Evolutionary conservation across 2,113 vertebrate species (phyloP).

Genomic region (Phylloscopus whistleri): DNA sequence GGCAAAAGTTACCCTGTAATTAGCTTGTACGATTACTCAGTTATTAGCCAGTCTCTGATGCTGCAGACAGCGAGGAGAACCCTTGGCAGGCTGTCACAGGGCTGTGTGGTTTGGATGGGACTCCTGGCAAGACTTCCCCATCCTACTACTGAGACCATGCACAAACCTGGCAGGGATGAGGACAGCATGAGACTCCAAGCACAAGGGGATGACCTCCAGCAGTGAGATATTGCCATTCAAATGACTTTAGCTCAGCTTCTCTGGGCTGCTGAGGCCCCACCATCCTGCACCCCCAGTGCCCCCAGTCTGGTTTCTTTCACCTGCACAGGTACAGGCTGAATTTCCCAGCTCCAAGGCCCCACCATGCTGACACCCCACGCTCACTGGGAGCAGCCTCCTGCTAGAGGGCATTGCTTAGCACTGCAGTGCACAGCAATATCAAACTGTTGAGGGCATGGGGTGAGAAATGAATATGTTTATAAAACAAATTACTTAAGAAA

Average conservation of each 20-base stretch:
- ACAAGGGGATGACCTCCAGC: rapidly evolving
- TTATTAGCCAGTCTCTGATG: background rate
- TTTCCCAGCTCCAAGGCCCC: background rate
- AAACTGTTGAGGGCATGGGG: background rate
- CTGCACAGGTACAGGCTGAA: background rate
- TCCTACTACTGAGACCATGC: background rate
- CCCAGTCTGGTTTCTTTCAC: background rate
- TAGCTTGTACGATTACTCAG: background rate
- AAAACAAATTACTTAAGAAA: background rate
- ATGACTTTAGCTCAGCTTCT: background rate
- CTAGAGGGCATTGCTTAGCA: background rate
- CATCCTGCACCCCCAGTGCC: rapidly evolving
- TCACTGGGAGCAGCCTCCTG: background rate
- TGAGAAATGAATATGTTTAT: background rate
- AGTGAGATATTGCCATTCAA: background rate
- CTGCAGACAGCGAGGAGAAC: background rate
- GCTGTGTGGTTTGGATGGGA: rapidly evolving
- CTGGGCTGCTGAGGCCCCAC: rapidly evolving
- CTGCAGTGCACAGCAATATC: background rate
- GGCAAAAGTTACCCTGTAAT: slow-evolving; percentile 33
- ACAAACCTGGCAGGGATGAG: rapidly evolving
- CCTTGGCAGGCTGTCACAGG: background rate
- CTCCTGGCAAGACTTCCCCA: background rate
- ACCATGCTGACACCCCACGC: rapidly evolving
- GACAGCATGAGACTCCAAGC: background rate